These are phyloP conservation scores for Hycleus phaleratus DNA, from an alignment of 1,140 invertebrate genomes.

Conservation along the genomic window DNA sequence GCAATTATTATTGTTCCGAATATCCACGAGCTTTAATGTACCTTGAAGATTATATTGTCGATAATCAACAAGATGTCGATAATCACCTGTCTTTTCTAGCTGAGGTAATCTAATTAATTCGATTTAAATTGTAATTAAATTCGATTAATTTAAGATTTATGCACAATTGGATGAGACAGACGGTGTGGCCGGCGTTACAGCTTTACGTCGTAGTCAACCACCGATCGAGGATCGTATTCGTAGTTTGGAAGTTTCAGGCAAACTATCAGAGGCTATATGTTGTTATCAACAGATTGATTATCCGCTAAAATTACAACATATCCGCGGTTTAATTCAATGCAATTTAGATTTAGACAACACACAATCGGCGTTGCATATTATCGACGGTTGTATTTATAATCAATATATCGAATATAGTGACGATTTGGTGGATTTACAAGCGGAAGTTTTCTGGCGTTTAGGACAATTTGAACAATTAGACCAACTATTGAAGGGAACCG, in stretches of 20 bases:
- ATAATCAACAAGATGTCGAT: slow-evolving; percentile 49
- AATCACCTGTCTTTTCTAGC: slow-evolving; percentile 54
- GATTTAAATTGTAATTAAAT: background rate
- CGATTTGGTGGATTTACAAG: slow-evolving; percentile 55
- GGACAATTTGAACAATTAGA: slow-evolving; percentile 72
- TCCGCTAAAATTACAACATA: slow-evolving; percentile 47
- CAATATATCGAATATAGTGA: slow-evolving; percentile 41
- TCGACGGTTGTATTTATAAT: slow-evolving; percentile 47
- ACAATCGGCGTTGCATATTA: slow-evolving; percentile 62
- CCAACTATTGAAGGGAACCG: slow-evolving; percentile 45
- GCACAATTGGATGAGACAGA: slow-evolving; percentile 68
- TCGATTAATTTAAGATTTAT: slow-evolving; percentile 50
- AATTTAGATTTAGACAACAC: slow-evolving; percentile 69
- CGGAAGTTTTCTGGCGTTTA: slow-evolving; percentile 84
- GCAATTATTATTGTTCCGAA: slow-evolving; percentile 64
- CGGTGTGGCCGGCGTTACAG: slow-evolving; percentile 60
- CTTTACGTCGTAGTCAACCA: slow-evolving; percentile 56
- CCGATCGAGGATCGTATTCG: slow-evolving; percentile 63
- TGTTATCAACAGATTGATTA: slow-evolving; percentile 67
- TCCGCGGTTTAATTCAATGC: slow-evolving; percentile 62
- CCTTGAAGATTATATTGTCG: slow-evolving; percentile 60
- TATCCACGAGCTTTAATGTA: slow-evolving; percentile 66
- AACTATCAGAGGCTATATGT: slow-evolving; percentile 63
- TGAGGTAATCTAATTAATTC: slow-evolving; percentile 38
- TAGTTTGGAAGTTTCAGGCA: slow-evolving; percentile 63